Conservation (phyloP, 2,888 invertebrate genomes). For the Ligdia adustata region DNA sequence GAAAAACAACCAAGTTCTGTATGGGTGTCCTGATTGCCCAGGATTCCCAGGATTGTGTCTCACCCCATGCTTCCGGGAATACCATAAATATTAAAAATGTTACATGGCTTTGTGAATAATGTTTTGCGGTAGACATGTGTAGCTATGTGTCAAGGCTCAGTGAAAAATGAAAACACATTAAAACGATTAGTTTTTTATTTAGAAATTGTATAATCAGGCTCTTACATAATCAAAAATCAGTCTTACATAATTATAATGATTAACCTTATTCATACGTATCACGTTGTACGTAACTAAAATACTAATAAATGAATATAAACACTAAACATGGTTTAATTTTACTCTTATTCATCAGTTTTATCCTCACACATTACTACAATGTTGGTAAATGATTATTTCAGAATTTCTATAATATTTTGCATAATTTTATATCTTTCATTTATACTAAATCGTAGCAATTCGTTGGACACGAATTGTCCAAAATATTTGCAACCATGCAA, state of each 20-base stretch:
- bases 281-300: constrained; percentile 22
- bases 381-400: constrained; percentile 21
- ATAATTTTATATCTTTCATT: constrained; percentile 29
- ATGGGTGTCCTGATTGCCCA: constrained; percentile 24
- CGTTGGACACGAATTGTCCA: constrained; percentile 29
- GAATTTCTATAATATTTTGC: constrained; percentile 29
- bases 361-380: constrained; percentile 20
- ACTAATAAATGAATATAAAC: constrained; percentile 22
- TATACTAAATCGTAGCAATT: constrained; percentile 27
- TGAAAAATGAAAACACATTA: constrained; percentile 16
- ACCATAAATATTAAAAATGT: constrained; percentile 6
- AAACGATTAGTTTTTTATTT: constrained; percentile 14
- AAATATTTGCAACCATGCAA: constrained; percentile 30
- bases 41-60: constrained; percentile 22
- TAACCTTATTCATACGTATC: constrained; percentile 19
- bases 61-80: constrained; percentile 17
- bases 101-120: constrained; percentile 9
- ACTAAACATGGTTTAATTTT: constrained; percentile 19
- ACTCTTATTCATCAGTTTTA: constrained; percentile 21
- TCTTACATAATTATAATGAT: constrained; percentile 17
- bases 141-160: constrained; percentile 16
- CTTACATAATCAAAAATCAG: constrained; percentile 14
- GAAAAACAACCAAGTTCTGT: constrained; percentile 20
- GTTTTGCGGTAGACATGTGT: constrained; percentile 8
- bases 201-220: constrained; percentile 9